Conservation (phyloP, 2,888 invertebrate species). For the Cryptosula pallasiana region DNA sequence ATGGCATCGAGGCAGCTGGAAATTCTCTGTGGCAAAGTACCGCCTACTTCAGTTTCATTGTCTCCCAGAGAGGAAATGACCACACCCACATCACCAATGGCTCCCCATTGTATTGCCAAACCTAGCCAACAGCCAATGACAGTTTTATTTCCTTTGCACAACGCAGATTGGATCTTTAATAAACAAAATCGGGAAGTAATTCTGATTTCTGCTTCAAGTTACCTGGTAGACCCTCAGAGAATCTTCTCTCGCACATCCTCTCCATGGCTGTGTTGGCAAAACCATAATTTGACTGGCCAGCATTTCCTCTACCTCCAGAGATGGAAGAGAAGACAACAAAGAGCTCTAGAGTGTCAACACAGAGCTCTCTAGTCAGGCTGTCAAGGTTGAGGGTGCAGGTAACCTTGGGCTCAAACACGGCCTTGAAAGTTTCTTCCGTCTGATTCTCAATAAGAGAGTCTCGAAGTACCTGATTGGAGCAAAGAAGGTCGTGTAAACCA, state of each 20-base stretch:
- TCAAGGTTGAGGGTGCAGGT: slow-evolving; percentile 79
- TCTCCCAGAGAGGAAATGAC: slow-evolving; percentile 79
- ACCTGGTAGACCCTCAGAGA: slow-evolving; percentile 76
- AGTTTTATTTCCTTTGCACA: too few species aligned
- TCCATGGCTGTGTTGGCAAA: slow-evolving; percentile 97
- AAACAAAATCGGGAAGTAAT: too few species aligned
- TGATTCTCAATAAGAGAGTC: slow-evolving; percentile 86
- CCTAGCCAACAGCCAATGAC: slow-evolving; percentile 41
- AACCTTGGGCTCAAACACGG: slow-evolving; percentile 80
- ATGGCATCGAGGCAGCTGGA: slow-evolving; percentile 83
- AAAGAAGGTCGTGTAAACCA: too few species aligned
- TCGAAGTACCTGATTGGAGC: slow-evolving; percentile 63
- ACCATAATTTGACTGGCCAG: slow-evolving; percentile 94
- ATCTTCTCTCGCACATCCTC: slow-evolving; percentile 80
- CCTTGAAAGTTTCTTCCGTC: slow-evolving; percentile 68
- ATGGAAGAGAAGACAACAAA: slow-evolving; percentile 96
- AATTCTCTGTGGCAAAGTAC: slow-evolving; percentile 92
- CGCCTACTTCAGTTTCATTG: slow-evolving; percentile 86
- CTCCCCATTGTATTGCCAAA: slow-evolving; percentile 95
- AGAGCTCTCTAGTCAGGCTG: slow-evolving; percentile 67
- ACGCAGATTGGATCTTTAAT: too few species aligned
- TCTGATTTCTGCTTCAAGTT: too few species aligned
- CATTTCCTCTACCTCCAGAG: slow-evolving; percentile 92
- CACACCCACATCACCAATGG: slow-evolving; percentile 93
- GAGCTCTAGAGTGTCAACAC: slow-evolving; percentile 70